Evolutionary conservation across 2,113 vertebrate genomes (phyloP).

Genomic region (Thomomys bottae): DNA sequence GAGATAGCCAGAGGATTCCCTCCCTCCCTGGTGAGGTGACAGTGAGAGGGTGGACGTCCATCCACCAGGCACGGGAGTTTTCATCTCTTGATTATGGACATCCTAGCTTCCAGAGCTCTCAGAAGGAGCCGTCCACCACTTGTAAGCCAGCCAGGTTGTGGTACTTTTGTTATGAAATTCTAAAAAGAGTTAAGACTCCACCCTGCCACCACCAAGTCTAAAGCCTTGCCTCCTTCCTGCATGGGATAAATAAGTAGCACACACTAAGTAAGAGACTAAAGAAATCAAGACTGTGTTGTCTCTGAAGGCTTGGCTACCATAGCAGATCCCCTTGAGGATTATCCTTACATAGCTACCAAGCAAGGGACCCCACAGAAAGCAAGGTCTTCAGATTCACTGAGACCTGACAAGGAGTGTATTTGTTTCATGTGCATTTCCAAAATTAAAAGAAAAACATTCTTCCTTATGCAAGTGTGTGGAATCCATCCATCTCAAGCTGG

Average conservation of each 20-base stretch:
- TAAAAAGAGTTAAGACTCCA: not conserved
- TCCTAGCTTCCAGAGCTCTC: not conserved
- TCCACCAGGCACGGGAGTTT: not conserved
- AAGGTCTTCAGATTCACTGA: not conserved
- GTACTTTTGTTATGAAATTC: too few relatives aligned
- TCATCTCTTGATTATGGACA: not conserved
- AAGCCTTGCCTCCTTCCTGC: too few relatives aligned
- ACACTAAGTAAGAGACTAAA: not conserved
- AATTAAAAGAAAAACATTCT: not conserved
- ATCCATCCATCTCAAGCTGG: not conserved
- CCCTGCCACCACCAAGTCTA: too few relatives aligned
- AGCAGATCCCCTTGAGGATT: not conserved
- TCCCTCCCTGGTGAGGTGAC: not conserved
- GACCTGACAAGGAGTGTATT: not conserved
- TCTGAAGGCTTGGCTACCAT: not conserved
- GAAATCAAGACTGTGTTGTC: not conserved
- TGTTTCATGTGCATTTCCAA: not conserved
- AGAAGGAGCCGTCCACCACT: not conserved
- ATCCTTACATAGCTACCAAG: not conserved
- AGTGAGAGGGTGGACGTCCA: not conserved
- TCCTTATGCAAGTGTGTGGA: not conserved
- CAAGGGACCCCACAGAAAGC: not conserved
- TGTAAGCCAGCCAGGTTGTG: not conserved
- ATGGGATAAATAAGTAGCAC: not conserved
- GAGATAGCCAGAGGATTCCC: too few relatives aligned